Conservation (phyloP, 2,797 vertebrate species). For the Chrosomus eos region DNA sequence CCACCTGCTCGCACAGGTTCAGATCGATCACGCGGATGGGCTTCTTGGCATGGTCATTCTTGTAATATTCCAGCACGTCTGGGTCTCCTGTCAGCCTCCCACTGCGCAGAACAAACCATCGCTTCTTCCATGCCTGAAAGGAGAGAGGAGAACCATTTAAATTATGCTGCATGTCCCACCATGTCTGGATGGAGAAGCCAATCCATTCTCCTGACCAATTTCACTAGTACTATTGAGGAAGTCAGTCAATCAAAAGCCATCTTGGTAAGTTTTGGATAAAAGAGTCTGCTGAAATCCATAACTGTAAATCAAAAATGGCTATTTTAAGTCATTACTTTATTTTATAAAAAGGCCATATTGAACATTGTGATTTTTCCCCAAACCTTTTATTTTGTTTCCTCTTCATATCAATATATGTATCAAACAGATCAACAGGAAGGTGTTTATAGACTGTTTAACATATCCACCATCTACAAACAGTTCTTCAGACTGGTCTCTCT, state of each 20-base stretch:
- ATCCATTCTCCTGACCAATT: background rate
- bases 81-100: conserved; percentile 97
- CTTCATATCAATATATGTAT: too few species aligned
- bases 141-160: background rate
- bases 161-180: background rate
- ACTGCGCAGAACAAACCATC: conserved; percentile 98
- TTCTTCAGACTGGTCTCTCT: background rate
- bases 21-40: conserved; percentile 99
- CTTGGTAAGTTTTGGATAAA: background rate
- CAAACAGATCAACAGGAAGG: background rate
- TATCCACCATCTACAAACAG: background rate
- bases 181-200: background rate
- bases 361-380: background rate
- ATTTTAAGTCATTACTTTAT: background rate
- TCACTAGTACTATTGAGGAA: background rate
- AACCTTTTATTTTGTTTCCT: background rate
- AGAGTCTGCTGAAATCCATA: background rate
- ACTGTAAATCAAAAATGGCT: background rate
- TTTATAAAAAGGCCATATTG: background rate
- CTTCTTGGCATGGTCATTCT: conserved; percentile 99
- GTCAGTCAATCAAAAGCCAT: background rate
- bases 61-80: conserved; percentile 98
- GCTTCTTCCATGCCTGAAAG: conserved; percentile 96
- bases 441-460: background rate
- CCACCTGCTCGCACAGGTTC: conserved; percentile 98